A percentile compares a stretch with the other conserved stretches of the same genome.
These are phyloP conservation scores for Oxystoma pomonae DNA, from an alignment of 2,888 invertebrate genomes.

Conservation along the genomic window DNA sequence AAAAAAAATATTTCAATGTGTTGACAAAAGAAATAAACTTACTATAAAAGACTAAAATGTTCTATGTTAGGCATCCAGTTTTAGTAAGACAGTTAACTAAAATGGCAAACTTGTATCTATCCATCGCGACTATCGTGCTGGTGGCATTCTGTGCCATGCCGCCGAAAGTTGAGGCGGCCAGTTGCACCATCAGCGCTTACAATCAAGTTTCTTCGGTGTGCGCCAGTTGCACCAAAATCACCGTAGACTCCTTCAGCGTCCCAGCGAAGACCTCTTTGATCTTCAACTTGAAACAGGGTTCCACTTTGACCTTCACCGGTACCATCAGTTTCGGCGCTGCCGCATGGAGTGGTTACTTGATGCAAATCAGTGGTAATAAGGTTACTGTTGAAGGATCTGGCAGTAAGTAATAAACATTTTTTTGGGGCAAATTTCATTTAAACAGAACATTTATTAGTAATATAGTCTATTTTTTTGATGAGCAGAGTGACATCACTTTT, in stretches of 20 bases:
- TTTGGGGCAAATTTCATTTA: too few relatives aligned
- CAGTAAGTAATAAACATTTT: too few relatives aligned
- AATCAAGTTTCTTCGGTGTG: neutral
- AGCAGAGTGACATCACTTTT: too few relatives aligned
- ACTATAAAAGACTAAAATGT: neutral
- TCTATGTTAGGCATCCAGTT: neutral
- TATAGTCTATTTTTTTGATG: too few relatives aligned
- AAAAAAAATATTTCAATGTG: too few relatives aligned
- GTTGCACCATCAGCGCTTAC: neutral
- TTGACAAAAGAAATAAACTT: too few relatives aligned
- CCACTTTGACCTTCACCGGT: conserved; percentile 15
- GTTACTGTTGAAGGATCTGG: conserved; percentile 11
- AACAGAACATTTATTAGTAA: too few relatives aligned
- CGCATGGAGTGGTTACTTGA: conserved; percentile 11
- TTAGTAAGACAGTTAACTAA: neutral
- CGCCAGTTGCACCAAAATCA: conserved; percentile 13
- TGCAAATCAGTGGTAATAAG: conserved; percentile 14
- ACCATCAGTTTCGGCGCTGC: conserved; percentile 5
- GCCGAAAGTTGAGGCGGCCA: neutral
- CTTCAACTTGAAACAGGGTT: conserved; percentile 11
- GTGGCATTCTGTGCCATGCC: neutral
- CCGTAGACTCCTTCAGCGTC: conserved; percentile 11
- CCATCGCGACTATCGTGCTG: neutral
- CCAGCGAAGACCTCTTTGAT: conserved; percentile 10
- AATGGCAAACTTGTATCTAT: neutral